Evolutionary conservation across 2,888 invertebrate species (phyloP), one percentile per base, ranked within the genome.

Genomic region (Dioctria rufipes): DNA sequence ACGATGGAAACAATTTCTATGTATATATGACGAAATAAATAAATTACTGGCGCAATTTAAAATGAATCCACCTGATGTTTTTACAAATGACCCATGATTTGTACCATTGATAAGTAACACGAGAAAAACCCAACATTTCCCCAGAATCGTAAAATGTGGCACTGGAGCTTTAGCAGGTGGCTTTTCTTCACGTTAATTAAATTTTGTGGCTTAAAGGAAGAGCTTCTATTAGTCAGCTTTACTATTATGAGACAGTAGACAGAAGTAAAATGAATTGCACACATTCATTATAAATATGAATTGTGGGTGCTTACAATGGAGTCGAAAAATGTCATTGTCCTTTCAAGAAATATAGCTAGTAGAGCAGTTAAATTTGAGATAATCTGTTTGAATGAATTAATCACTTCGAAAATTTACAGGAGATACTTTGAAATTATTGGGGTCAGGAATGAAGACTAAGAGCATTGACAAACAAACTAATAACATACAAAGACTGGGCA

Each of bases 171-270:
- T 69, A 69, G 69, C 69, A 69, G 69, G 69, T 69, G 69, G 69
- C 69, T 69, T 69, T 69, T 69, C 69, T 69, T 51, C 51, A 51
- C 69, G 69, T 69, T 69, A 69, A 69, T 69, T 69, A 69, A 69
- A 69, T 69, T 69, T 51, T 49, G 69, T 69, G 69, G 69, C 69
- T 69, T 69, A 69, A 39, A 51, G 69, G 51, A 51, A 69, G 51
- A 51, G 39, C 69, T 51, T 37, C 54, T 51, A 69, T 69, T 69
- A 37, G 69, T 69, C 69, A 69, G 51, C 49, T 69, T 69, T 69
- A 69, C 69, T 69, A 69, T 69, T 69, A 69, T 69, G 69, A 69
- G 69, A 69, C 69, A 69, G 69, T 37, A 51, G 8, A 49, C 69
- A 69, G 69, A 69, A 51, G 69, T 69, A 39, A 51, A 69, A 69